phyloP scores from a whole-genome alignment of 2,113 vertebrate genomes.

The Guaruba guarouba region DNA sequence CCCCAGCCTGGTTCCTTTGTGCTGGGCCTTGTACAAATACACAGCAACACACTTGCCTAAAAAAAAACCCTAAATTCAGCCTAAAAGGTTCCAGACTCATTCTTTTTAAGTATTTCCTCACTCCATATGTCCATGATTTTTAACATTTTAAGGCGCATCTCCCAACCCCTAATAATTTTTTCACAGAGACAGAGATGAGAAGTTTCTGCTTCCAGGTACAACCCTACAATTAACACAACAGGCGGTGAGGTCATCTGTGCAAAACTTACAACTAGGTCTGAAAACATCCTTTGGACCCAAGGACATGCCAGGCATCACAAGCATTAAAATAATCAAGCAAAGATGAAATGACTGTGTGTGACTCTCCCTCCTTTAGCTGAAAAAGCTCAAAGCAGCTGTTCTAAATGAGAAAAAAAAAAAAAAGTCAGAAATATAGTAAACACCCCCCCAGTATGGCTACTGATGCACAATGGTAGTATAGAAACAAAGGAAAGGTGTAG shows the following conservation, averaged over 20 bases:
- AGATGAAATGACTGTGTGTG: background rate
- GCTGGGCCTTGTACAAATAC: background rate
- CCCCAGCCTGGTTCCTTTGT: background rate
- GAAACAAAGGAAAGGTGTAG: slow-evolving; percentile 46
- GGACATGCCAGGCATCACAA: background rate
- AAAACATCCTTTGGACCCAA: background rate
- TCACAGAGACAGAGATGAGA: background rate
- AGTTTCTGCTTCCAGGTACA: slow-evolving; percentile 4
- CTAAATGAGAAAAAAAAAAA: background rate
- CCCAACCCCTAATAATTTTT: background rate
- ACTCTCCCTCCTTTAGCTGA: background rate
- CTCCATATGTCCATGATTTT: background rate
- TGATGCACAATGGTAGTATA: background rate
- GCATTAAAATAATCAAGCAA: background rate
- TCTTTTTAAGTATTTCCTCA: background rate
- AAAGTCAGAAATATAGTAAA: background rate
- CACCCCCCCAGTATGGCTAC: background rate
- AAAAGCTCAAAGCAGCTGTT: slow-evolving; percentile 17
- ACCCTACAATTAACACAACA: background rate
- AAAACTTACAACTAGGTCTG: background rate
- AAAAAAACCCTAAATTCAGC: background rate
- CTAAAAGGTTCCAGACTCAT: background rate
- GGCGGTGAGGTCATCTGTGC: background rate
- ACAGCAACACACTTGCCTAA: background rate
- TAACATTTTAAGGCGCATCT: background rate